phyloP scores from a whole-genome alignment of 2,113 vertebrate species.

The Semnopithecus entellus region DNA sequence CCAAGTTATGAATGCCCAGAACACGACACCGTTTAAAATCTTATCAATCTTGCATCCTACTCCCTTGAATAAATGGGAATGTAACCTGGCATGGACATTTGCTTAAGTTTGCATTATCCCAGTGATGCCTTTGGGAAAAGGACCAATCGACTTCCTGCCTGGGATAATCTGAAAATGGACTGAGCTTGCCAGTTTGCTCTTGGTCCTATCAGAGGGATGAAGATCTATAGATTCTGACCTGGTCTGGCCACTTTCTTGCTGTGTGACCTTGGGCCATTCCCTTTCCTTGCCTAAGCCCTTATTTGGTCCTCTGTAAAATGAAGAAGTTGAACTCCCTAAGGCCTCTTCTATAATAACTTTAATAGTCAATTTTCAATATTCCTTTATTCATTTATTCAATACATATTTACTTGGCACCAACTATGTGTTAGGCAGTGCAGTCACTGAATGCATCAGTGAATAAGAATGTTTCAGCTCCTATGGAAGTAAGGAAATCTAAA shows the following conservation, averaged over 20 bases:
- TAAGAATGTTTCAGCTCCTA: fast-evolving
- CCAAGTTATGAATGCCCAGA: conserved; percentile 39
- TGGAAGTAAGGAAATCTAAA: neutral
- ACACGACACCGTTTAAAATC: neutral
- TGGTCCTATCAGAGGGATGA: neutral
- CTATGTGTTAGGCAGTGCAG: neutral
- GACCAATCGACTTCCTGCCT: neutral
- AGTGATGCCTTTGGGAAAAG: neutral
- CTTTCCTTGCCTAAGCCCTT: neutral
- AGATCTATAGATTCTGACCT: neutral
- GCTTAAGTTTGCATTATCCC: neutral
- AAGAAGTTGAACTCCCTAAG: neutral
- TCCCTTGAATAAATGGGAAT: fast-evolving
- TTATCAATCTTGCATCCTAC: neutral
- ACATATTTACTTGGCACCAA: fast-evolving
- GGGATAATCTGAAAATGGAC: neutral
- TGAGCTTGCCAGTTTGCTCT: neutral
- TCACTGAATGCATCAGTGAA: neutral
- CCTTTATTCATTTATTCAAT: neutral
- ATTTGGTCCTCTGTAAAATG: neutral
- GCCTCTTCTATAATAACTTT: no score
- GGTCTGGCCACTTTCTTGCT: neutral
- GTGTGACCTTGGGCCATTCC: neutral
- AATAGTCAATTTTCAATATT: neutral
- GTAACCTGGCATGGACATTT: neutral